These are phyloP conservation scores for Mamestra brassicae DNA, from an alignment of 2,888 invertebrate genomes.

Conservation along the genomic window DNA sequence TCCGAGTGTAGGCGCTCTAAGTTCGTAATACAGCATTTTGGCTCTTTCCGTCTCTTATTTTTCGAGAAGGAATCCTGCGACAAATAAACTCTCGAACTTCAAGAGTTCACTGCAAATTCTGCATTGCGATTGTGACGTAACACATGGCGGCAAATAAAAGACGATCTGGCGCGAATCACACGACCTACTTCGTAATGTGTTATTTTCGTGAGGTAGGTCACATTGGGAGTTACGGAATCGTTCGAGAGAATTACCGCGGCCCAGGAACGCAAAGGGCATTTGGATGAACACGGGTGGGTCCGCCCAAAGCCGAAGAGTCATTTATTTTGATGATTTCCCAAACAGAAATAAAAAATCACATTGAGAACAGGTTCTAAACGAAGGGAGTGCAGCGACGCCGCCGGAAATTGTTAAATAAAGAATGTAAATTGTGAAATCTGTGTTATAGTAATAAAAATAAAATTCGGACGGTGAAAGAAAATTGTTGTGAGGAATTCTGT, in stretches of 20 bases:
- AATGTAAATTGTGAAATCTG: background rate
- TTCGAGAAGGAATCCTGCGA: background rate
- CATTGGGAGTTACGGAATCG: background rate
- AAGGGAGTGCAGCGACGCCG: background rate
- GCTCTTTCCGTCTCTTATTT: background rate
- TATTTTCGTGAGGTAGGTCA: slow-evolving; percentile 58
- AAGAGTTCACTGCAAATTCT: slow-evolving; percentile 34
- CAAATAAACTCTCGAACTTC: slow-evolving; percentile 11
- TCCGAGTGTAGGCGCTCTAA: background rate
- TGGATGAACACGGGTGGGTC: no score
- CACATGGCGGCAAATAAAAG: slow-evolving; percentile 39
- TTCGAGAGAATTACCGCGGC: no score
- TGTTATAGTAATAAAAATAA: background rate
- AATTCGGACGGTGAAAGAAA: background rate
- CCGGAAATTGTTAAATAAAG: background rate
- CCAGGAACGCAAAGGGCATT: no score
- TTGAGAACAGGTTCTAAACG: background rate
- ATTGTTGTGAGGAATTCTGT: background rate
- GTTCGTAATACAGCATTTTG: background rate
- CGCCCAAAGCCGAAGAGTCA: no score
- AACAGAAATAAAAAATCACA: no score
- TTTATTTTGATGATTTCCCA: no score
- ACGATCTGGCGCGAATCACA: slow-evolving; percentile 37
- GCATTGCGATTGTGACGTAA: slow-evolving; percentile 56
- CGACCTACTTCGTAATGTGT: slow-evolving; percentile 55